Evolutionary conservation across 2,113 vertebrate species (phyloP), one percentile per base, ranked within the genome.

Genomic region (Hippocampus mohnikei): DNA sequence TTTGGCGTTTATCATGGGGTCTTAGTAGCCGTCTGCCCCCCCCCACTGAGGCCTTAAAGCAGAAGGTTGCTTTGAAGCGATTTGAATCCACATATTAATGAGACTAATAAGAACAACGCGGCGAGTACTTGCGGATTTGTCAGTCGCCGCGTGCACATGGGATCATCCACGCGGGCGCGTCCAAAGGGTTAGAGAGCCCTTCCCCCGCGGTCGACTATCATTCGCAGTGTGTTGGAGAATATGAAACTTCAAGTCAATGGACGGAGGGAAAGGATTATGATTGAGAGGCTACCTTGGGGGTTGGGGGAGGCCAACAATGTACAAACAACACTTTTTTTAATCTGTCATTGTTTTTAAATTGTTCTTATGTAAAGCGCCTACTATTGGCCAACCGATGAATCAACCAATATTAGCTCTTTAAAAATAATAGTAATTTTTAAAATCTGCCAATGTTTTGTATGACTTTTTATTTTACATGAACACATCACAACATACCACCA

Each of bases 1-100:
- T 74, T 73, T 67, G 70, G 33, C 42, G 72, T 64, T 81, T 76
- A 81, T 76, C 75, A 85, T 63, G 76, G 80, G 82, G 77, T 76
- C 72, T 23, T 21, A 69, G 41, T 64, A 77, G 40, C 70, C 78
- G 69, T 77, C 75, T 20, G 72, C 72, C 62, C 78, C 63, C 40
- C 21, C 63, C 63, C 23, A 11, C 63, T 18, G 63, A 27, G 42
- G 15, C 42, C 63, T 46, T 65, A 44, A 46, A 15, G 42, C 42
- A 21, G 42, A 44, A 23, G 52, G 33, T 69, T 64, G 9, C 25
- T 15, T 46, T 53, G 27, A 66, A 74, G n/a, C 29, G 33, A 5
- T 44, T 76, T 42, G 40, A 61, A 75, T 73, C 15, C 74, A 72
- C 48, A 53, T 4, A 25, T 12, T 72, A 66, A 67, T 77, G 20